A percentile compares a stretch with the other conserved stretches of the same genome.
phyloP scores from a whole-genome alignment of 2,113 vertebrate species.

The Campylomormyrus tamandua region DNA sequence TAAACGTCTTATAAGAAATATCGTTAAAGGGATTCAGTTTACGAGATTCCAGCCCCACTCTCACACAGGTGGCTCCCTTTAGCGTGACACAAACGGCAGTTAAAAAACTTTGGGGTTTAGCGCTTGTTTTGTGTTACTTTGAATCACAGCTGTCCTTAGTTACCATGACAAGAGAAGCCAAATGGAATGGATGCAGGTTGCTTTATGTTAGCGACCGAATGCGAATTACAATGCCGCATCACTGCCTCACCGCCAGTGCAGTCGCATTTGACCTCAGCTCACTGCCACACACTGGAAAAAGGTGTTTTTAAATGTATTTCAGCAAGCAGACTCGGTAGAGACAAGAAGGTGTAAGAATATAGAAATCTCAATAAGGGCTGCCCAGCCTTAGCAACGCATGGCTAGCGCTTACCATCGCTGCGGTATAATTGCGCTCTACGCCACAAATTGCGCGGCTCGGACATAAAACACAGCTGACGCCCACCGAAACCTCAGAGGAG shows the following conservation, averaged over 20 bases:
- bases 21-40: not conserved
- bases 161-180: constrained; percentile 20
- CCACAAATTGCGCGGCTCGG: not conserved
- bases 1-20: not conserved
- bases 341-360: not conserved
- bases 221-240: not conserved
- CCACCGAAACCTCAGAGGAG: not conserved
- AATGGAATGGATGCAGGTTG: not conserved
- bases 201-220: not conserved
- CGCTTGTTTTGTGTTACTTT: not conserved
- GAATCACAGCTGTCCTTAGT: not conserved
- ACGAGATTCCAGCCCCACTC: not conserved
- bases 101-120: not conserved
- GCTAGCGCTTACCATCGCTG: not conserved
- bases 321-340: not conserved
- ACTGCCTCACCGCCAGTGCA: not conserved
- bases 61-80: not conserved
- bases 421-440: not conserved
- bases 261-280: not conserved
- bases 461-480: not conserved
- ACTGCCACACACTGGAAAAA: not conserved
- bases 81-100: not conserved
- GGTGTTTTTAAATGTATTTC: not conserved
- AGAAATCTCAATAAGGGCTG: not conserved
- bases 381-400: not conserved